A percentile compares a stretch with the other conserved stretches of the same genome.
Evolutionary conservation across 2,888 invertebrate species (phyloP).

Genomic region (Hirtodrosophila histrioides): DNA sequence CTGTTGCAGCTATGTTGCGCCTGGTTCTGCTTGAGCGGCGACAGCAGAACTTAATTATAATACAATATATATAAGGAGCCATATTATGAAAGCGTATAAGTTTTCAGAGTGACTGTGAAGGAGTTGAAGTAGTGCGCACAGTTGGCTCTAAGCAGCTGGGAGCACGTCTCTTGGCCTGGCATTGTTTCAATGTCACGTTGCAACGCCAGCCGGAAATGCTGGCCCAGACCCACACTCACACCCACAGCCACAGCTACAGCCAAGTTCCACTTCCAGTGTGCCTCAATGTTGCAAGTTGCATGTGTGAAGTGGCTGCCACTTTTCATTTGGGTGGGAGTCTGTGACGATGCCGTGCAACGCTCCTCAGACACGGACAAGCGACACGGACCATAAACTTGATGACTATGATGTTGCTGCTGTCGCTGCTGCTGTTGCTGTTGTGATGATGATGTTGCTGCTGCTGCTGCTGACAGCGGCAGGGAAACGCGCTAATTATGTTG

Average conservation of each 20-base stretch:
- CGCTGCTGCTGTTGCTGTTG: constrained; percentile 14
- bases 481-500: constrained; percentile 75
- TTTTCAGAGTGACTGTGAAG: too few relatives aligned
- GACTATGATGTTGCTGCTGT: constrained; percentile 21
- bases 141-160: constrained; percentile 21
- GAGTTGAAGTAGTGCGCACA: constrained; percentile 1
- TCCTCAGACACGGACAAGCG: constrained; percentile 57
- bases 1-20: constrained; percentile 6
- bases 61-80: constrained; percentile 27
- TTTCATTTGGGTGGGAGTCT: constrained; percentile 34
- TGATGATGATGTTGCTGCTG: constrained; percentile 8
- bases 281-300: constrained; percentile 36
- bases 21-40: constrained; percentile 31
- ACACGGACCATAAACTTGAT: constrained; percentile 39
- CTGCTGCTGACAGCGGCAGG: constrained; percentile 46
- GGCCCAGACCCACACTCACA: neutral
- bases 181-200: constrained; percentile 77
- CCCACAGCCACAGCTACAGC: neutral
- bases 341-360: constrained; percentile 21
- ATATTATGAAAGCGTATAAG: constrained; percentile 37
- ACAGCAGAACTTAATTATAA: constrained; percentile 54
- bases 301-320: constrained; percentile 55
- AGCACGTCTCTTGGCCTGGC: constrained; percentile 29
- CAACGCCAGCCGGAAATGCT: constrained; percentile 50
- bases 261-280: constrained; percentile 15